phyloP scores from a whole-genome alignment of 2,113 vertebrate species.

The Hipposideros armiger region DNA sequence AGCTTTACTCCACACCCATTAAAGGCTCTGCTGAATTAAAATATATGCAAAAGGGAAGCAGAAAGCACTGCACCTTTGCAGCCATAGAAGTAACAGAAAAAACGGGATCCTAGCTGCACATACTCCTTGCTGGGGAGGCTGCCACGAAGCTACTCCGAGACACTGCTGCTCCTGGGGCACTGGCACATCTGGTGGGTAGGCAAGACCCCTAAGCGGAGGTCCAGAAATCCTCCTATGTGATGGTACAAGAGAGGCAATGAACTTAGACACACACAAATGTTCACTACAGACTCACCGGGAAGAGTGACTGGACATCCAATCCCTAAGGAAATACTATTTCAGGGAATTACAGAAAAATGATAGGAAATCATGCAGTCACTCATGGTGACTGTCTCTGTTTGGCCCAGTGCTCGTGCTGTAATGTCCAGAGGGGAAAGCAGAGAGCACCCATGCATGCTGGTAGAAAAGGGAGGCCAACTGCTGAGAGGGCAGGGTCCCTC shows the following conservation, averaged over 20 bases:
- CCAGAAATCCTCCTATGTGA: not conserved
- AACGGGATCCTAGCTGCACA: fast-evolving
- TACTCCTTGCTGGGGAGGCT: not conserved
- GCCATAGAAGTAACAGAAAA: not conserved
- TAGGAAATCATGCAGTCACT: fast-evolving
- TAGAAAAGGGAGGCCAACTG: no score
- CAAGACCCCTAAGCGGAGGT: not conserved
- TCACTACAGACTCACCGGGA: fast-evolving
- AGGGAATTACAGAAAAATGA: not conserved
- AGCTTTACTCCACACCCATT: not conserved
- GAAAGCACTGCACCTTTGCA: fast-evolving
- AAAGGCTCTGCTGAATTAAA: not conserved
- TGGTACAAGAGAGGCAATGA: fast-evolving
- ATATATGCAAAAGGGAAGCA: not conserved
- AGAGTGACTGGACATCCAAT: not conserved
- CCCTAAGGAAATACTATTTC: not conserved
- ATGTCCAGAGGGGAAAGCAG: not conserved
- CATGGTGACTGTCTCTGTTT: fast-evolving
- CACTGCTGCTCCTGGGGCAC: fast-evolving
- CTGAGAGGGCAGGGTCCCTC: no score
- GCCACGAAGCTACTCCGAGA: fast-evolving
- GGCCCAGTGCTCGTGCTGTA: not conserved
- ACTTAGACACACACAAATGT: fast-evolving
- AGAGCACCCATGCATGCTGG: fast-evolving
- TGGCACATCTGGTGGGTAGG: fast-evolving